Conservation (phyloP, 2,797 vertebrate genomes). For the Benthosema pterotum region DNA sequence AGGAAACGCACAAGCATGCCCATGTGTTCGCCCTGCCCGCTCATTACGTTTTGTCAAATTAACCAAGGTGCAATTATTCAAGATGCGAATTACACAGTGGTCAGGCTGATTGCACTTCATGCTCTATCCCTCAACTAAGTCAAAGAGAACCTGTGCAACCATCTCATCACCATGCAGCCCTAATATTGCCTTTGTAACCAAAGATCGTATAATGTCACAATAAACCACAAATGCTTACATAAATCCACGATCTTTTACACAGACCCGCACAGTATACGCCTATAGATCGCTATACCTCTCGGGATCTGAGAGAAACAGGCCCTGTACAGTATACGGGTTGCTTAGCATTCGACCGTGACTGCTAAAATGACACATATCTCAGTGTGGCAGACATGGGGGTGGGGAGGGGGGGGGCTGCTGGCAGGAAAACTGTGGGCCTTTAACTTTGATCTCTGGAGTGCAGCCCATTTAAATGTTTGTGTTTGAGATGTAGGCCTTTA, state of each 20-base stretch:
- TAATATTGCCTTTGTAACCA: constrained; percentile 20
- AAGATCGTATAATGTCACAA: constrained; percentile 19
- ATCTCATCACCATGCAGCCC: constrained; percentile 7
- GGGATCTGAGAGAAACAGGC: constrained; percentile 30
- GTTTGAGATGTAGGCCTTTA: constrained; percentile 79
- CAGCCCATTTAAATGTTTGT: constrained; percentile 80
- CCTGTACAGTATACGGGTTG: constrained; percentile 39
- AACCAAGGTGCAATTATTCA: background rate
- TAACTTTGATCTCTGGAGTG: constrained; percentile 79
- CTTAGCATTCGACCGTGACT: constrained; percentile 39
- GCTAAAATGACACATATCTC: constrained; percentile 54
- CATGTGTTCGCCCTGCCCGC: too few relatives aligned
- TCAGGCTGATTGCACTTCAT: background rate
- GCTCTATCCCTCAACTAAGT: constrained; percentile 8
- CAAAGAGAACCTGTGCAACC: constrained; percentile 16
- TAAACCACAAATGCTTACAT: constrained; percentile 29
- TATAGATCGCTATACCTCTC: constrained; percentile 23
- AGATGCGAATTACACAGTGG: background rate
- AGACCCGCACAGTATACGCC: constrained; percentile 21
- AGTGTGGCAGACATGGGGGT: constrained; percentile 37
- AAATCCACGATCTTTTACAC: constrained; percentile 27
- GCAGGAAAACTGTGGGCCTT: constrained; percentile 60
- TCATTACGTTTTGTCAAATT: background rate
- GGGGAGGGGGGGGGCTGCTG: background rate
- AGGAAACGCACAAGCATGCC: too few relatives aligned